Base-by-base conservation (phyloP, 2,888 invertebrate genomes). In the Muschampia plurimacula region DNA sequence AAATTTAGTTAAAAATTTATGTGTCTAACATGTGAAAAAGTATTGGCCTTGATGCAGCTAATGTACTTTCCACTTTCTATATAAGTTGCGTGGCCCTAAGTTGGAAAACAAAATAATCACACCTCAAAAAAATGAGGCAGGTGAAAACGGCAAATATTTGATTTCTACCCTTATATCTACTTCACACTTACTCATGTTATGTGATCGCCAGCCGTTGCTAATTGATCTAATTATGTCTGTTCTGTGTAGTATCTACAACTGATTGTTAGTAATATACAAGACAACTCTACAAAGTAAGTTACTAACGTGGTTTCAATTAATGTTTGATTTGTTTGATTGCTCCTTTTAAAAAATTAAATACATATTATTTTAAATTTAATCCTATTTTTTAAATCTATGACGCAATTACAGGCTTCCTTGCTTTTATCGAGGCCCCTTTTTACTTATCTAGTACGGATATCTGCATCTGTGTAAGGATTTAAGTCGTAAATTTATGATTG, bases 351-450 rank as follows among this genome's bases (percentile, higher is more conserved):
- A 9, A 12, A 5, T 49, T 13, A 13, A 49, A 3, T 32, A 32
- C 32, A 32, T 32, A 32, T 32, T 32, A 32, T 32, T 32, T 32
- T 2, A 32, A 32, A 3, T 32, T 2, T 32, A 32, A 28, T 28
- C 22, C 28, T 57, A 8, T 57, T 28, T 57, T 0, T 2, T 57
- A 57, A 57, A 12, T 28, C 13, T 28, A 28, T 57, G 57, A 57
- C 28, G 32, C 13, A 59, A 59, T 32, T 9, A 8, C 13, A 62
- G 67, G 41, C 55, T 63, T 67, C 62, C 67, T 63, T 71, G 60
- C 52, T 55, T 72, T 72, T 72, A 72, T 72, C 72, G 62, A 72
- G 73, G 67, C 68, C 73, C 63, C 68, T 73, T 62, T 68, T 44
- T 52, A 68, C 64, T 73, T 69, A 73, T 66, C 68, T 68, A 55